Conservation (phyloP, 1,140 invertebrate species). For the Odontomachus brunneus region DNA sequence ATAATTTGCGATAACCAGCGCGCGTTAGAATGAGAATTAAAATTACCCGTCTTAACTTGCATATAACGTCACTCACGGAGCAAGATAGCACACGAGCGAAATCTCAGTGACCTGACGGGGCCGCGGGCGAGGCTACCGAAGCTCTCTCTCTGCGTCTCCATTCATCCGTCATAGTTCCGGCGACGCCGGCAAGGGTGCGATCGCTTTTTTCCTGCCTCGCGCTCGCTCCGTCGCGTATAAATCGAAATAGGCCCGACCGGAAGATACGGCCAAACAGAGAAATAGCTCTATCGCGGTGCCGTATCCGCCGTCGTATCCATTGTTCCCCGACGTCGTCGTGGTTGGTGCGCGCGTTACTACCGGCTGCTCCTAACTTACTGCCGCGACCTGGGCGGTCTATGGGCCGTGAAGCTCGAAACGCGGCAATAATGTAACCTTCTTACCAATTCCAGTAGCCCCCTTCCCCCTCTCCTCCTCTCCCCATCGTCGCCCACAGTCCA, state of each 20-base stretch:
- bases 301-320: constrained; percentile 40
- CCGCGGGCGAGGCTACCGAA: not conserved
- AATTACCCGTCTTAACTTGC: constrained; percentile 10
- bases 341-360: constrained; percentile 62
- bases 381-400: constrained; percentile 75
- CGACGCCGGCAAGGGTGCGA: not conserved
- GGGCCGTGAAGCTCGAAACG: constrained; percentile 77
- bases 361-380: constrained; percentile 74
- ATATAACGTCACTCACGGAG: not conserved
- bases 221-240: constrained; percentile 33
- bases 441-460: constrained; percentile 68
- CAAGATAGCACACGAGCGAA: not conserved
- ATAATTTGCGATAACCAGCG: not conserved
- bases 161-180: not conserved
- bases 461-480: no score
- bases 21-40: constrained; percentile 1
- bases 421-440: constrained; percentile 80
- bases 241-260: not conserved
- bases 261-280: constrained; percentile 42
- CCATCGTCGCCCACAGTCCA: constrained; percentile 55
- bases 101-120: not conserved
- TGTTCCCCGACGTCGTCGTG: constrained; percentile 42
- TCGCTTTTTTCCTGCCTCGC: not conserved
- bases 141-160: not conserved
- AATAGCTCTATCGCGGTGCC: constrained; percentile 24